phyloP scores from a whole-genome alignment of 2,113 vertebrate genomes.

The Ahaetulla prasina region DNA sequence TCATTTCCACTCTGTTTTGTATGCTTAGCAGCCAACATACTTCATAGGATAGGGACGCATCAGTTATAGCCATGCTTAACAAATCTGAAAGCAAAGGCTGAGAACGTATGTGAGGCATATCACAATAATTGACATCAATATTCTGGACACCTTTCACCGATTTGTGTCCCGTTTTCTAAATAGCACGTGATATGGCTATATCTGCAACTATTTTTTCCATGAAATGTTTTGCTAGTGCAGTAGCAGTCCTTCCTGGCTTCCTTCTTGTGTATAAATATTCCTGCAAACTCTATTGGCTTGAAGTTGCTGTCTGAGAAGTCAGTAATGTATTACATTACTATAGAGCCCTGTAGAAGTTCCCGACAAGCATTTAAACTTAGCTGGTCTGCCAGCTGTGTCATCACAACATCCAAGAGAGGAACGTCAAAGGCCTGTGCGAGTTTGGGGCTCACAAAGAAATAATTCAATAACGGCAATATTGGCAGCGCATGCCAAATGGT shows the following conservation, averaged over 20 bases:
- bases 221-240: background rate
- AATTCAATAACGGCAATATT: constrained; percentile 76
- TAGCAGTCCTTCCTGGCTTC: background rate
- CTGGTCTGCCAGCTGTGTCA: constrained; percentile 34
- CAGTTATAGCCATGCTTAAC: background rate
- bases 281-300: background rate
- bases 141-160: background rate
- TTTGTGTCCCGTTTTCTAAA: background rate
- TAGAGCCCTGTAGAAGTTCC: constrained; percentile 9
- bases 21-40: background rate
- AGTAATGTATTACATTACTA: background rate
- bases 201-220: background rate
- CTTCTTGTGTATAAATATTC: background rate
- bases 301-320: constrained; percentile 2
- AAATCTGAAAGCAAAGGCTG: background rate
- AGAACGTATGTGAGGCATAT: background rate
- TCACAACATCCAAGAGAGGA: constrained; percentile 52
- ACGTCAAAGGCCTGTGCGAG: constrained; percentile 57
- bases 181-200: background rate
- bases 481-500: constrained; percentile 78
- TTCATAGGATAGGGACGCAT: background rate
- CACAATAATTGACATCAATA: background rate
- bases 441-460: constrained; percentile 73
- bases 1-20: background rate
- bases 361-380: constrained; percentile 22